Conservation (phyloP, 2,888 invertebrate genomes). For the Acanthacorydalis orientalis region DNA sequence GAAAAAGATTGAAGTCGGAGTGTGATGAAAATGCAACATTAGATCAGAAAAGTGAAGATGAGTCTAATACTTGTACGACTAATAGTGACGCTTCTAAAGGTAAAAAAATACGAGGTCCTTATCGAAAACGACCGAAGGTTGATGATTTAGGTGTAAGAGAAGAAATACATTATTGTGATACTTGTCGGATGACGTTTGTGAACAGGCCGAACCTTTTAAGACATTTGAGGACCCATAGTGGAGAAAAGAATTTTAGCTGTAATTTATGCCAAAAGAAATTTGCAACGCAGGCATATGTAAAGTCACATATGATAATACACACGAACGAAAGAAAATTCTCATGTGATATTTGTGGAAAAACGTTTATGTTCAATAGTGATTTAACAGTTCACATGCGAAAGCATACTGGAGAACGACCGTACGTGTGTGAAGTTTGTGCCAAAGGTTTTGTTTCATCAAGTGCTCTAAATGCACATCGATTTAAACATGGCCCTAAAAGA, state of each 20-base stretch:
- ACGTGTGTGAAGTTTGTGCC: conserved; percentile 4
- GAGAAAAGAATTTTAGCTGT: conserved; percentile 4
- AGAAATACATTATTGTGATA: neutral
- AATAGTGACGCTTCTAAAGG: no score
- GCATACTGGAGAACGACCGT: conserved; percentile 5
- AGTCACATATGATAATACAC: conserved; percentile 4
- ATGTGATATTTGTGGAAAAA: conserved; percentile 4
- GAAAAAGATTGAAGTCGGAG: neutral
- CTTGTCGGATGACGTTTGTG: conserved; percentile 3
- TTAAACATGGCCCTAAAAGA: conserved; percentile 5
- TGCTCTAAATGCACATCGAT: conserved; percentile 5
- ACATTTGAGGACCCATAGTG: conserved; percentile 2
- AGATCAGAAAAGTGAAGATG: neutral
- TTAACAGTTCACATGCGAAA: conserved; percentile 4
- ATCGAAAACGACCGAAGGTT: no score
- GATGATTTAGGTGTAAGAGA: no score
- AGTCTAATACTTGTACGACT: no score
- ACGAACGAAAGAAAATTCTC: conserved; percentile 1
- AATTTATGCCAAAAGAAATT: conserved; percentile 3
- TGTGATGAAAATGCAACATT: neutral
- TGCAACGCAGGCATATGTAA: conserved; percentile 3
- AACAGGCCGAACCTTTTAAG: conserved; percentile 1
- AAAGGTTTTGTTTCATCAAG: conserved; percentile 5
- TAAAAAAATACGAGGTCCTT: no score
- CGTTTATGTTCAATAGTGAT: conserved; percentile 5